Evolutionary conservation across 2,113 vertebrate genomes (phyloP).

Genomic region (Pelodiscus sinensis): DNA sequence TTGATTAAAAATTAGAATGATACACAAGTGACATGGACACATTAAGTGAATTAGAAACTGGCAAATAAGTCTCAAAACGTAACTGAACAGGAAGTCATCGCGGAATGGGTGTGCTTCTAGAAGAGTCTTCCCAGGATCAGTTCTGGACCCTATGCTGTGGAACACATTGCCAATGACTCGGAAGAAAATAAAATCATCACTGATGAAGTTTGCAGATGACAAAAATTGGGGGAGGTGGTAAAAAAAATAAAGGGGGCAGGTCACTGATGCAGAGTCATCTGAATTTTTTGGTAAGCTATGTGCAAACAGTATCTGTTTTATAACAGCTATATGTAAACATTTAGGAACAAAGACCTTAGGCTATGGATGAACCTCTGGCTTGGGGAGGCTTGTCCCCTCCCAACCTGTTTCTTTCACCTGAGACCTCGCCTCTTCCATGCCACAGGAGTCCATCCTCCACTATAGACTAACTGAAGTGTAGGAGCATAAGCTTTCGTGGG

Average conservation of each 20-base stretch:
- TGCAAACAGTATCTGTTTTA: background rate
- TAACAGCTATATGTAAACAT: background rate
- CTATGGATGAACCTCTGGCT: too few relatives aligned
- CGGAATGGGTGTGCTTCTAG: background rate
- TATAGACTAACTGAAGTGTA: too few relatives aligned
- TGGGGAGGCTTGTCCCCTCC: too few relatives aligned
- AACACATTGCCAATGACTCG: background rate
- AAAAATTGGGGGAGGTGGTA: background rate
- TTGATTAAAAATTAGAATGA: background rate
- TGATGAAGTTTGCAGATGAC: background rate
- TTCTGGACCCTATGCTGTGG: background rate
- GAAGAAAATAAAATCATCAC: background rate
- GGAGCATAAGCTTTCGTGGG: too few relatives aligned
- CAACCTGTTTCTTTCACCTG: too few relatives aligned
- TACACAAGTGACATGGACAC: background rate
- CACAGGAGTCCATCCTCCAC: too few relatives aligned
- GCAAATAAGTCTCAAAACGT: background rate
- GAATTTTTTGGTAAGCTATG: background rate
- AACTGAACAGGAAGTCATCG: background rate
- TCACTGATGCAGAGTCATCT: background rate
- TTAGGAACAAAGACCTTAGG: background rate
- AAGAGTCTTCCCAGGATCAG: background rate
- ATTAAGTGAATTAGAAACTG: background rate
- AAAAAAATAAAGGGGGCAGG: background rate
- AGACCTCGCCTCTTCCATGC: too few relatives aligned